A percentile compares a stretch with the other conserved stretches of the same genome.
Evolutionary conservation across 2,113 vertebrate species (phyloP).

Genomic region (Mugil cephalus): DNA sequence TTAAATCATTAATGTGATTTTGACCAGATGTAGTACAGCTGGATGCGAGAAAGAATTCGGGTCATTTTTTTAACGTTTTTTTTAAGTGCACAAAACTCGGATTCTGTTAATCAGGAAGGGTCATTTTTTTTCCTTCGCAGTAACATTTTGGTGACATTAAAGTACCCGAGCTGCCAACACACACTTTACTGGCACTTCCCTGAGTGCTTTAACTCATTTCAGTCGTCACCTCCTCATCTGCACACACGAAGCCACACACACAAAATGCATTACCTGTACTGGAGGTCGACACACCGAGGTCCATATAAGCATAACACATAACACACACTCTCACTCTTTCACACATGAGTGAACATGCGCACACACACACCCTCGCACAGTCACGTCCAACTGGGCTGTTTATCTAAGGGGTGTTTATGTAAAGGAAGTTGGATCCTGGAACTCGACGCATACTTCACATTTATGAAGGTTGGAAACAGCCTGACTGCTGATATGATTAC

Average conservation of each 20-base stretch:
- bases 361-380: constrained; percentile 37
- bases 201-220: constrained; percentile 32
- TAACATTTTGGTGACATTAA: constrained; percentile 6
- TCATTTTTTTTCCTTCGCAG: constrained; percentile 1
- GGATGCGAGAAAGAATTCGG: no score
- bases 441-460: constrained; percentile 76
- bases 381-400: constrained; percentile 64
- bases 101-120: no score
- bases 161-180: constrained; percentile 13
- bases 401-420: constrained; percentile 80
- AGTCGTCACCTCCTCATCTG: constrained; percentile 41
- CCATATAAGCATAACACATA: constrained; percentile 4
- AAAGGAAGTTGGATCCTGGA: constrained; percentile 75
- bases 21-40: background rate
- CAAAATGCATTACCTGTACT: constrained; percentile 6
- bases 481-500: constrained; percentile 78
- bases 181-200: constrained; percentile 27
- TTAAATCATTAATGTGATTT: background rate
- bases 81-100: no score
- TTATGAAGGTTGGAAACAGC: constrained; percentile 73
- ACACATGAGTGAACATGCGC: constrained; percentile 16
- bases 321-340: constrained; percentile 12
- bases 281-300: constrained; percentile 5
- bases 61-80: background rate
- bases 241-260: constrained; percentile 22